Conservation (phyloP, 2,888 invertebrate genomes). For the Drosophila lacicola region DNA sequence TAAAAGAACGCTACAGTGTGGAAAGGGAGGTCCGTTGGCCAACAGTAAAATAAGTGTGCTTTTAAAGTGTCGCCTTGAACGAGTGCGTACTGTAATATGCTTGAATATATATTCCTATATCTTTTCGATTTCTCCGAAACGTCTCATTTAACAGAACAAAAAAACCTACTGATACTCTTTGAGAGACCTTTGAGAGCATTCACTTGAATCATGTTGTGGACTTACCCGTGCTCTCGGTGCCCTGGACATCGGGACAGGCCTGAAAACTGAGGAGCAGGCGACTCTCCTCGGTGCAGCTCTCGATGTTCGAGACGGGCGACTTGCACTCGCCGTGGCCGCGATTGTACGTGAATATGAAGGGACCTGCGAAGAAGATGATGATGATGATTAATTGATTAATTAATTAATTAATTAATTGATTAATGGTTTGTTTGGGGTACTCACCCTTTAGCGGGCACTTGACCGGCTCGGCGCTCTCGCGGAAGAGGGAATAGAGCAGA, state of each 20-base stretch:
- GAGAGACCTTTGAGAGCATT: not conserved
- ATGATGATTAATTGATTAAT: not conserved
- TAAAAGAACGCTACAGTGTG: no score
- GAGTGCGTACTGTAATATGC: no score
- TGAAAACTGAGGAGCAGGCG: slow-evolving; percentile 95
- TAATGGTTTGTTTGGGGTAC: slow-evolving; percentile 32
- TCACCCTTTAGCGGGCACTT: slow-evolving; percentile 91
- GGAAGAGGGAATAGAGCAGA: slow-evolving; percentile 94
- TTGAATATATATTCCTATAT: no score
- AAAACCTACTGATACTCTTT: not conserved
- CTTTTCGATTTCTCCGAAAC: no score
- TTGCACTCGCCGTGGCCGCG: slow-evolving; percentile 95
- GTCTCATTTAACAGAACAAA: not conserved
- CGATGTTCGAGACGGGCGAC: slow-evolving; percentile 95
- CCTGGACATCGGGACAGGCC: slow-evolving; percentile 96
- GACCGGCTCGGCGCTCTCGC: slow-evolving; percentile 94
- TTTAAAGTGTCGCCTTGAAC: no score
- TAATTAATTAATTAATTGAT: not conserved
- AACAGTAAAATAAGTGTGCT: no score
- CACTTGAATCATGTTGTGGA: not conserved
- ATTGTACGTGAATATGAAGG: slow-evolving; percentile 97
- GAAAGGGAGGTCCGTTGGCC: no score
- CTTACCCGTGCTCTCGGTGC: slow-evolving; percentile 95
- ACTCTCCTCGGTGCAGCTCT: slow-evolving; percentile 97
- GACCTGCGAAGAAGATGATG: slow-evolving; percentile 28